phyloP scores from a whole-genome alignment of 2,888 invertebrate species.

The Trachelus troglodyta region DNA sequence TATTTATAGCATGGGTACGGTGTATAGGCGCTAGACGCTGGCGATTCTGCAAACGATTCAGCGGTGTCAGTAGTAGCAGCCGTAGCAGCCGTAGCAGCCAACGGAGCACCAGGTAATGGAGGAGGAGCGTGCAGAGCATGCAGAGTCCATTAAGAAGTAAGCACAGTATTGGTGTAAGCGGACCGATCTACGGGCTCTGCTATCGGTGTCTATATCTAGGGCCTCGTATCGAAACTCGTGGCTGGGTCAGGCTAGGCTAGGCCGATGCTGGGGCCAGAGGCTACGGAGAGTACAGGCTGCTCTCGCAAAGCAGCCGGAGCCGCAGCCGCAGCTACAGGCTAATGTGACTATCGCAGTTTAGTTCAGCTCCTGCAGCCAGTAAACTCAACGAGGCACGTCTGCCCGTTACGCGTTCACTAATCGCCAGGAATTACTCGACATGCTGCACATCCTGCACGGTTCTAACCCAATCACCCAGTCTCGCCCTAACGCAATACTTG shows the following conservation, averaged over 20 bases:
- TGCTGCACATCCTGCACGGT: not conserved
- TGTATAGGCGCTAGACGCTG: no score
- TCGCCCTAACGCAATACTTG: no score
- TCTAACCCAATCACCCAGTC: no score
- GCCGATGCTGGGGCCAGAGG: constrained; percentile 1
- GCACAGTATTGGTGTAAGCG: constrained; percentile 41
- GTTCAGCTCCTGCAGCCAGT: constrained; percentile 31
- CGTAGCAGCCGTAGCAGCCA: no score
- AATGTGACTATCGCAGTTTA: constrained; percentile 38
- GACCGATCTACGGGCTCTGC: constrained; percentile 23
- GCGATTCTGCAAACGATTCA: no score
- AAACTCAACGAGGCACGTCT: constrained; percentile 21
- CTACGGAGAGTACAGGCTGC: constrained; percentile 3
- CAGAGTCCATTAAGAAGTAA: constrained; percentile 45
- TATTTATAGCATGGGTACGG: no score
- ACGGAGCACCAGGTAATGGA: constrained; percentile 33
- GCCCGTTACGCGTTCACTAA: constrained; percentile 8
- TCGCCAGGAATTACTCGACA: not conserved
- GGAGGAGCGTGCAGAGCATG: constrained; percentile 23
- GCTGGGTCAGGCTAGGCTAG: no score
- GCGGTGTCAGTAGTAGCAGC: no score
- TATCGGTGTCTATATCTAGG: not conserved
- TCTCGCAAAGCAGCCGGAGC: not conserved
- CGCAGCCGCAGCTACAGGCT: constrained; percentile 11
- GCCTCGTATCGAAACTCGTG: no score